phyloP scores from a whole-genome alignment of 2,797 vertebrate genomes.

The Phoeniculus purpureus region DNA sequence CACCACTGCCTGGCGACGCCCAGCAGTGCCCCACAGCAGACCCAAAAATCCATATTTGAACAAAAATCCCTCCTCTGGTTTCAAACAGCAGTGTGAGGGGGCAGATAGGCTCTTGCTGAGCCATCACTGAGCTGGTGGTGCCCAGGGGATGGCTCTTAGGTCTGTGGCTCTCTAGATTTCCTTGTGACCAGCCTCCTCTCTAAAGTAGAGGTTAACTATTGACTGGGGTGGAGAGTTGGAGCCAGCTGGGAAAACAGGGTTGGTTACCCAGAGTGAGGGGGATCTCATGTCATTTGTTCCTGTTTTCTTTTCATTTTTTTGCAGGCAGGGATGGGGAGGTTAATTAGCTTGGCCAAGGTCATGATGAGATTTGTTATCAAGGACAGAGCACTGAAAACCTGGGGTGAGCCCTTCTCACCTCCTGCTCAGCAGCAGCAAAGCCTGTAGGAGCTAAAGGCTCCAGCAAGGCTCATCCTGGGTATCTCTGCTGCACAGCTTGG shows the following conservation, averaged over 20 bases:
- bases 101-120: not conserved
- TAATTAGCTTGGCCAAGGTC: not conserved
- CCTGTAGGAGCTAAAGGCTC: not conserved
- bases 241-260: not conserved
- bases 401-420: not conserved
- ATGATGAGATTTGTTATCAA: not conserved
- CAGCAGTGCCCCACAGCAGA: not conserved
- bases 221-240: not conserved
- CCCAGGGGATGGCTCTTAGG: not conserved
- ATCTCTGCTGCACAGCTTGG: not conserved
- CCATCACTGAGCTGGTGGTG: not conserved
- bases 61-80: not conserved
- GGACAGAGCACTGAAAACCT: not conserved
- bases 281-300: not conserved
- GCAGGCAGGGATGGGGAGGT: not conserved
- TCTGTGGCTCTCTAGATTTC: not conserved
- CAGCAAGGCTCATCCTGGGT: not conserved
- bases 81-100: not conserved
- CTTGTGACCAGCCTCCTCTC: not conserved
- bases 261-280: not conserved
- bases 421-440: not conserved
- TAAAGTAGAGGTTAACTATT: not conserved
- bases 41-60: not conserved
- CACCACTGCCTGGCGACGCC: not conserved
- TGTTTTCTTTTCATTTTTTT: not conserved